phyloP scores from a whole-genome alignment of 1,140 invertebrate species.

The Caenorhabditis latens region DNA sequence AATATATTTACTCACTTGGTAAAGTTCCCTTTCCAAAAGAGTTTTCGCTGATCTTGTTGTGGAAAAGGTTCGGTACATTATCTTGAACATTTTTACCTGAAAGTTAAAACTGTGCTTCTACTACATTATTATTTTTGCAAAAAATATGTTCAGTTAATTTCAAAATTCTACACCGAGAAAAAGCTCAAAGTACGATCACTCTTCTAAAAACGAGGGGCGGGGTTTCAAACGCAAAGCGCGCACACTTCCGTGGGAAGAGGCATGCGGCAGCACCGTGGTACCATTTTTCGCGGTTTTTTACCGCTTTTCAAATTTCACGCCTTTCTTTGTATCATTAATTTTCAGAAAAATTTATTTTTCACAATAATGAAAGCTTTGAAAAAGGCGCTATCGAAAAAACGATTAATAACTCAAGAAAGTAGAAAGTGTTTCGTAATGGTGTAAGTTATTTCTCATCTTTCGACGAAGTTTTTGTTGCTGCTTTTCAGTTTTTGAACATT shows the following conservation, averaged over 20 bases:
- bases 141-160: too few species aligned
- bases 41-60: neutral
- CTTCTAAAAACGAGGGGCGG: constrained; percentile 3
- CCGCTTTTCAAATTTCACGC: neutral
- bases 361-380: constrained; percentile 31
- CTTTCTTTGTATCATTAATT: neutral
- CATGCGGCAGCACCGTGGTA: neutral
- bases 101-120: neutral
- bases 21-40: constrained; percentile 42
- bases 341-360: neutral
- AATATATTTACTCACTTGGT: constrained; percentile 4
- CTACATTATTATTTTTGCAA: too few species aligned
- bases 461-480: neutral
- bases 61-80: neutral
- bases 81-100: neutral
- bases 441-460: neutral
- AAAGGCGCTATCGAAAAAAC: constrained; percentile 17
- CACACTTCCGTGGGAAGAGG: neutral
- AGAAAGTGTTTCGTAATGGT: neutral
- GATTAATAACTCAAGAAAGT: constrained; percentile 10
- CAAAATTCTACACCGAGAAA: too few species aligned
- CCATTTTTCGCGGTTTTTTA: constrained; percentile 31
- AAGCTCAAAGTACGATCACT: too few species aligned
- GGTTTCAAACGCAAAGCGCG: neutral
- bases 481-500: neutral